These are phyloP conservation scores for Isaurus tuberculatus DNA, from an alignment of 92 coral and sea anemone species.

Conservation along the genomic window DNA sequence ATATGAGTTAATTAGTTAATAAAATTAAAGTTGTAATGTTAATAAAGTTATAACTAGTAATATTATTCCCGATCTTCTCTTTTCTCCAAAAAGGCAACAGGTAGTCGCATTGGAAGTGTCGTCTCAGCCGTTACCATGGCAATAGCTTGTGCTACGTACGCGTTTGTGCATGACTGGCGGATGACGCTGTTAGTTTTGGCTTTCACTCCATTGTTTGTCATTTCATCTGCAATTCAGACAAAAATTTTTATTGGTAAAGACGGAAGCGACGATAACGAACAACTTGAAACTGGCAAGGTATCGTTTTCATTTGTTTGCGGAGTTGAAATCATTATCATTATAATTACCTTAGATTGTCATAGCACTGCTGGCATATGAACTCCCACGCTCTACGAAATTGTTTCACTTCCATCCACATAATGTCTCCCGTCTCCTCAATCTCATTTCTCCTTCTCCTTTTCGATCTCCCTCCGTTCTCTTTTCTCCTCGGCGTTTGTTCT, in stretches of 20 bases:
- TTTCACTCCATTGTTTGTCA: constrained; percentile 44
- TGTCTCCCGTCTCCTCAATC: no score
- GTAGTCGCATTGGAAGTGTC: constrained; percentile 51
- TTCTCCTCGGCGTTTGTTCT: no score
- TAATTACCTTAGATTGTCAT: no score
- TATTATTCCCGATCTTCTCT: neutral
- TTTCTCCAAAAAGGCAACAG: constrained; percentile 39
- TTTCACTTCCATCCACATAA: no score
- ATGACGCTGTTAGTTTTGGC: constrained; percentile 54
- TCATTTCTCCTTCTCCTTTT: no score
- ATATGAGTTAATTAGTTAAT: no score
- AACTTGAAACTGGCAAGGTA: constrained; percentile 64
- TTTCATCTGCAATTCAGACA: constrained; percentile 39
- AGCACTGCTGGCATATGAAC: no score
- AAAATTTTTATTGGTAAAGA: constrained; percentile 35
- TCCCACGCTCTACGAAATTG: no score
- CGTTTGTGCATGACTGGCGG: constrained; percentile 56
- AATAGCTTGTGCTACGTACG: constrained; percentile 30
- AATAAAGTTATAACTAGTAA: no score
- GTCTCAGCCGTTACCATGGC: constrained; percentile 43
- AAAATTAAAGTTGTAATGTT: no score
- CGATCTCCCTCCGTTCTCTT: no score
- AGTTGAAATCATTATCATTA: no score
- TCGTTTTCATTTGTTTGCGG: neutral
- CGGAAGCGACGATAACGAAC: constrained; percentile 26